These are phyloP conservation scores for Pogonus chalceus DNA, from an alignment of 1,140 invertebrate species.

Conservation along the genomic window DNA sequence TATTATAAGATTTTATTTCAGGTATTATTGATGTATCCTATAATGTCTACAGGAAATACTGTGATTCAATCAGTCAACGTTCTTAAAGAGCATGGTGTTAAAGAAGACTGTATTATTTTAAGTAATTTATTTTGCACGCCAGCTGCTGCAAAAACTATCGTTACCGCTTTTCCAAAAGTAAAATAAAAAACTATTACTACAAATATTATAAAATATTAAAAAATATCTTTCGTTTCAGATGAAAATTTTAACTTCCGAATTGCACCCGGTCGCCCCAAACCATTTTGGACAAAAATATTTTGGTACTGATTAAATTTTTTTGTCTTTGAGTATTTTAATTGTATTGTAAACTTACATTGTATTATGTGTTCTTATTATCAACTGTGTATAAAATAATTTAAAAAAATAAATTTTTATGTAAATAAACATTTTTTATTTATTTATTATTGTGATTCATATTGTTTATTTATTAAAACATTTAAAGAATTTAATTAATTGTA, in stretches of 20 bases:
- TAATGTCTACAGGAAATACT: constrained; percentile 96
- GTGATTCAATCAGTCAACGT: constrained; percentile 89
- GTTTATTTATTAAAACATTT: no score
- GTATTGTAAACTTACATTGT: no score
- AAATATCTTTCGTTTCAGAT: constrained; percentile 46
- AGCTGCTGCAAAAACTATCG: constrained; percentile 75
- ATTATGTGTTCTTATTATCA: no score
- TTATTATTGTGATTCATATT: no score
- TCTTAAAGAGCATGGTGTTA: constrained; percentile 84
- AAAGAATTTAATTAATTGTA: no score
- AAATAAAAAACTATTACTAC: constrained; percentile 13
- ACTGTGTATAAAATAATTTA: no score
- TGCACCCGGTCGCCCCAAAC: constrained; percentile 91
- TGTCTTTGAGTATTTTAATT: no score
- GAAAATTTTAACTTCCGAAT: constrained; percentile 90
- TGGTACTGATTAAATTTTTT: constrained; percentile 79
- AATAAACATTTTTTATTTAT: no score
- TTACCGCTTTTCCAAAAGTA: constrained; percentile 75
- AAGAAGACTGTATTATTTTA: constrained; percentile 87
- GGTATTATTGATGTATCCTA: constrained; percentile 95
- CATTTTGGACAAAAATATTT: constrained; percentile 99
- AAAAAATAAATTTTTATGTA: no score
- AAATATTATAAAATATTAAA: constrained; percentile 4
- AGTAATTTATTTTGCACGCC: constrained; percentile 96
- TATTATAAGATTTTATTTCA: neutral